Percentiles rank a stretch among this genome's conserved stretches.
These are phyloP conservation scores for Acromyrmex echinatior DNA, from an alignment of 1,140 invertebrate genomes.

Conservation along the genomic window DNA sequence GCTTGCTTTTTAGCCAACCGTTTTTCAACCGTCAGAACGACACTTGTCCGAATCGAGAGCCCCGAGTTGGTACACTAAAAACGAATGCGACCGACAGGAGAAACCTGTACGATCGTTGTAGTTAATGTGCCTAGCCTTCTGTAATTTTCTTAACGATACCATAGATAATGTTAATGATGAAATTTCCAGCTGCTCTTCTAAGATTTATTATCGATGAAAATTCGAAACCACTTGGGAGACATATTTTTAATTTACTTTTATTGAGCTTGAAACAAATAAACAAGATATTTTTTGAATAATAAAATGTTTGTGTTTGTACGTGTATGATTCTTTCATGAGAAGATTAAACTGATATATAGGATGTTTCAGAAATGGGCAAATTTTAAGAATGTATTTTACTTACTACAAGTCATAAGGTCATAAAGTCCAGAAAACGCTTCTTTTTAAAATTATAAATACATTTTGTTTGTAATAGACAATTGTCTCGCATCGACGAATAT, in stretches of 20 bases:
- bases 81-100: not conserved
- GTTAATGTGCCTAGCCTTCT: slow-evolving; percentile 16
- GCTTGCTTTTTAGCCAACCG: slow-evolving; percentile 24
- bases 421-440: too few species aligned
- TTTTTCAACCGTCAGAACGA: slow-evolving; percentile 56
- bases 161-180: slow-evolving; percentile 62
- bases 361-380: too few species aligned
- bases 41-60: slow-evolving; percentile 57
- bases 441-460: too few species aligned
- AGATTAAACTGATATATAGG: too few species aligned
- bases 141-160: slow-evolving; percentile 42
- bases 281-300: not conserved
- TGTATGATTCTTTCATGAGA: not conserved
- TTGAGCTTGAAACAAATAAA: not conserved
- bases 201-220: slow-evolving; percentile 46
- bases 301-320: not conserved
- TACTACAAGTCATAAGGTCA: too few species aligned
- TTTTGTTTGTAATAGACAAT: too few species aligned
- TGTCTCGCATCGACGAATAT: too few species aligned
- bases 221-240: not conserved
- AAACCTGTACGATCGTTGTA: slow-evolving; percentile 63
- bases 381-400: too few species aligned
- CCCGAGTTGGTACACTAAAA: not conserved
- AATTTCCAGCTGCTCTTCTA: slow-evolving; percentile 10
- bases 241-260: slow-evolving; percentile 30